Evolutionary conservation across 2,888 invertebrate species (phyloP).

Genomic region (Andricus quercusramuli): DNA sequence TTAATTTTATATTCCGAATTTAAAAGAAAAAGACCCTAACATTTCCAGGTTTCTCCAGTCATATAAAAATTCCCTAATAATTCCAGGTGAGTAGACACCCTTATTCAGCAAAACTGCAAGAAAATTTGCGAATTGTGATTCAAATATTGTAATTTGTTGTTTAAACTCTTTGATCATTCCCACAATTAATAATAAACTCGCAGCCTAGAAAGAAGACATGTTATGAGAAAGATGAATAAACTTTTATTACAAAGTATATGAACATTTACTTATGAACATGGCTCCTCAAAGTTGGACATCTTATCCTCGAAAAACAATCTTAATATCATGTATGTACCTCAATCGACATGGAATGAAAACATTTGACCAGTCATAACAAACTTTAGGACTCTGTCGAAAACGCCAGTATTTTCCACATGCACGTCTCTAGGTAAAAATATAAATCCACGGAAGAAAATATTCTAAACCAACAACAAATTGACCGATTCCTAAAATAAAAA

Average conservation of each 20-base stretch:
- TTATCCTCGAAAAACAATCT: conserved; percentile 5
- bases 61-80: too few species aligned
- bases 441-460: background rate
- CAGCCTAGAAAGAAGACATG: background rate
- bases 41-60: too few species aligned
- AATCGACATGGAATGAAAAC: conserved; percentile 30
- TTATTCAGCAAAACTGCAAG: background rate
- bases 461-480: background rate
- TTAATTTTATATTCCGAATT: too few species aligned
- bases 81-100: too few species aligned
- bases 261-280: conserved; percentile 16
- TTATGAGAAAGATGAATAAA: conserved; percentile 35
- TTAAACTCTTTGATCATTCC: background rate
- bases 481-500: background rate
- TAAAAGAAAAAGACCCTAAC: too few species aligned
- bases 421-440: conserved; percentile 7
- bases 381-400: background rate
- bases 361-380: background rate
- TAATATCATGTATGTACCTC: conserved; percentile 2
- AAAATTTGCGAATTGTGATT: background rate
- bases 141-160: background rate
- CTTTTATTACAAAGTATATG: conserved; percentile 38
- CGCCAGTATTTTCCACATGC: background rate
- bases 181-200: background rate
- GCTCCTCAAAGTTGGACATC: background rate